A percentile compares a stretch with the other conserved stretches of the same genome.
Evolutionary conservation across 2,797 vertebrate species (phyloP).

Genomic region (Artibeus jamaicensis): DNA sequence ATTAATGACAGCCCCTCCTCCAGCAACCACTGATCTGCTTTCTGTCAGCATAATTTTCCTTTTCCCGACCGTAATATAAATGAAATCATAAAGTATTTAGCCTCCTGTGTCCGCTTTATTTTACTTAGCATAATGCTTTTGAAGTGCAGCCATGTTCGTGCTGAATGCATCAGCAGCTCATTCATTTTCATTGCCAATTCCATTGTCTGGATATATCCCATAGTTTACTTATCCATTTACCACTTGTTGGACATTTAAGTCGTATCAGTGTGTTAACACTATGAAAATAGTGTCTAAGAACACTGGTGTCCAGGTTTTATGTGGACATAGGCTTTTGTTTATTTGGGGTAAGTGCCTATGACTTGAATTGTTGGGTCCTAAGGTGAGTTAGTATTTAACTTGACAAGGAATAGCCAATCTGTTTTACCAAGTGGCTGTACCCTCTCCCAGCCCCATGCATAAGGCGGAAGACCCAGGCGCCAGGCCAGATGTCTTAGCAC

Average conservation of each 20-base stretch:
- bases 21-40: neutral
- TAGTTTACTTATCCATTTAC: neutral
- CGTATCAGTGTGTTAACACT: neutral
- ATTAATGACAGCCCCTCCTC: neutral
- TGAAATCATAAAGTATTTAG: neutral
- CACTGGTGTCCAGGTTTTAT: neutral
- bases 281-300: neutral
- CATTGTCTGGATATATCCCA: neutral
- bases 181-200: neutral
- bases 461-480: rapidly evolving
- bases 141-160: neutral
- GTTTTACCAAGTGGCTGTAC: neutral
- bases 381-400: neutral
- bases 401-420: neutral
- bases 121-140: neutral
- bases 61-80: neutral
- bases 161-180: neutral
- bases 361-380: neutral
- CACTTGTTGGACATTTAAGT: neutral
- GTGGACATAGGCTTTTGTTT: neutral
- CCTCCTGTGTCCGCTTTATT: neutral
- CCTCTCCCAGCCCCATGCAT: rapidly evolving
- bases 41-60: neutral
- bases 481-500: neutral
- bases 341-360: neutral